Base-by-base conservation (phyloP, 1,140 invertebrate genomes). In the Zaprionus ornatus region DNA sequence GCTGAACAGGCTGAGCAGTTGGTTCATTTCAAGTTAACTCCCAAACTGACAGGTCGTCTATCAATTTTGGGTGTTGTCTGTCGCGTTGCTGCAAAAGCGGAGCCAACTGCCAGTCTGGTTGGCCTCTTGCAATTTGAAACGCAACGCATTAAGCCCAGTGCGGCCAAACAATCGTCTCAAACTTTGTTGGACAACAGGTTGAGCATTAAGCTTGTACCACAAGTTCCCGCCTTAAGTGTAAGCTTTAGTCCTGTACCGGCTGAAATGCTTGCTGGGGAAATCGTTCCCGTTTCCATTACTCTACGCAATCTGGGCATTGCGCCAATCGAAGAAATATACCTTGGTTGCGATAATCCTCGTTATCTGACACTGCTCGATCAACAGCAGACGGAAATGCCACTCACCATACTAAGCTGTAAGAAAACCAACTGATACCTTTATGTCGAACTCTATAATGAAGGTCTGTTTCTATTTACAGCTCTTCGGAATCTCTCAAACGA, bases 141-240 rank as follows among this genome's bases (percentile, higher is more conserved):
- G 5, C 82, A 91, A 94, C 54, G 93, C 82, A 75, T 94, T 86
- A 45, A 93, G 85, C 37, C 94, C 77, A 48, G 94, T 93, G 69
- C 75, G 79, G 42, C 94, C 93, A 91, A 91, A 19, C 93, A 92
- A 21, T 91, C 92, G 27, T 90, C 93, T 25, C 76, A 93, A 32
- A 94, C 93, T 23, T 92, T 93, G 4, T 83, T 92, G 50, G 95
- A 96, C 88, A 94, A 94, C 65, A 93, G 95, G 80, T 91, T 97
- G 19, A 93, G 94, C 66, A 95, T 97, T 67, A 94, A 94, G 75
- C 93, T 96, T 50, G 94, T 95, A 27, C 94, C 95, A 3, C 94
- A 94, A 64, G 94, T 95, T n/a, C 96, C 97, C 1, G 95, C 95
- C 85, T 93, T 97, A 81, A 95, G 96, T 93, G 96, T 97, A 92